phyloP scores from a whole-genome alignment of 2,888 invertebrate genomes.

The Mesochorus sp. region DNA sequence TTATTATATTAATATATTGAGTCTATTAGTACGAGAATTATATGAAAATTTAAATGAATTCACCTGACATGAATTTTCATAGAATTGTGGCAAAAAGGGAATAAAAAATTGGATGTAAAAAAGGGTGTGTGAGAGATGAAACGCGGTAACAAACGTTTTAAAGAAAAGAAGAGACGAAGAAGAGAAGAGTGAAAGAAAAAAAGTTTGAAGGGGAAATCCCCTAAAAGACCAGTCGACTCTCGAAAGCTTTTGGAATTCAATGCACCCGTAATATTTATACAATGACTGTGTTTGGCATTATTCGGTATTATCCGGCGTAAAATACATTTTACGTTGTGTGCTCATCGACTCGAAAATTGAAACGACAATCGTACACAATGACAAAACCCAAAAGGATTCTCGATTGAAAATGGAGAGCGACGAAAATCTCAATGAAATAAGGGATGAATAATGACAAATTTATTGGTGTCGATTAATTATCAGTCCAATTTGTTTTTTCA shows the following conservation, averaged over 20 bases:
- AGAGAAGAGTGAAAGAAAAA: constrained; percentile 47
- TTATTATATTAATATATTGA: too few relatives aligned
- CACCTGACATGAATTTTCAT: constrained; percentile 72
- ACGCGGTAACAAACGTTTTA: constrained; percentile 15
- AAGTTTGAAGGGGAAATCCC: constrained; percentile 54
- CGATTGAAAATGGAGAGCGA: not conserved
- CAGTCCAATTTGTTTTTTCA: too few relatives aligned
- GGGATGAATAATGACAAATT: too few relatives aligned
- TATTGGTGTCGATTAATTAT: too few relatives aligned
- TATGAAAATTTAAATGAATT: constrained; percentile 79
- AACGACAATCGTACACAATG: constrained; percentile 19
- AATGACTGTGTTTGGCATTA: constrained; percentile 38
- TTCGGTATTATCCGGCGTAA: constrained; percentile 40
- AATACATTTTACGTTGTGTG: constrained; percentile 34
- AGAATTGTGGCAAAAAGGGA: constrained; percentile 30
- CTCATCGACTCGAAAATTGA: constrained; percentile 47
- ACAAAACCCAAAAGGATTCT: too few relatives aligned
- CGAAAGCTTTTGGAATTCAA: constrained; percentile 26
- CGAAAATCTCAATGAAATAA: not conserved
- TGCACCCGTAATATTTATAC: not conserved
- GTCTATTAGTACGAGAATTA: too few relatives aligned
- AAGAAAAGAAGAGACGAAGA: not conserved
- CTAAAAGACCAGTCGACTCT: constrained; percentile 46
- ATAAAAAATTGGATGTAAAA: constrained; percentile 50
- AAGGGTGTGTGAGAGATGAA: constrained; percentile 47